Evolutionary conservation across 2,888 invertebrate genomes (phyloP), one percentile per base, ranked within the genome.

Genomic region (Apoda limacodes): DNA sequence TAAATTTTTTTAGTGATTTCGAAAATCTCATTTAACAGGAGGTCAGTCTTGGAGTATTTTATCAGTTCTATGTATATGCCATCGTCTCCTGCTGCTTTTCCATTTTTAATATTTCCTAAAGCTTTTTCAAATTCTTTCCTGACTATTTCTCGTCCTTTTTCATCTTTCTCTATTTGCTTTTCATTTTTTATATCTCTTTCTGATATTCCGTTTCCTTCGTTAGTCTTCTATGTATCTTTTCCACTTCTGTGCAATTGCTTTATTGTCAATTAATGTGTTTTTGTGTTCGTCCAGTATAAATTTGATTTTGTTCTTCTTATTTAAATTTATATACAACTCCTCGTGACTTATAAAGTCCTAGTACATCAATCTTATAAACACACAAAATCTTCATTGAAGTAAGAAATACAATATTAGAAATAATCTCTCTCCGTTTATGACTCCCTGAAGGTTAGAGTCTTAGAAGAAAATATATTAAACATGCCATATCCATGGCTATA

Each of bases 1-100:
- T 13, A 23, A 9, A 17, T 19, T 5, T 11, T 3, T 9, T 24
- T 5, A 4, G 24, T 24, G 4, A 24, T 3, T 4, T 24, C 24
- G n/a, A 24, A 24, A 5, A 24, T 5, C 13, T 10, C 11, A 5
- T 24, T 6, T 9, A 24, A 13, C 10, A 24, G 4, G 6, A n/a
- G 11, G 4, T 5, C 10, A 10, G 7, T 9, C 4, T 4, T 11
- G 5, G 24, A 12, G 20, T 19, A 11, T 17, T 9, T 19, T 7
- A 32, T 28, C 13, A 32, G 4, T 24, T 32, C 28, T 4, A 24
- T 32, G 9, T 23, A 22, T 2, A 27, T 28, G 9, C 17, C 9
- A 13, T 32, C 28, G 5, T 28, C 21, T 20, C 28, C 28, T 20
- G 28, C 28, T 20, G 28, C 28, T 28, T 32, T 32, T 2, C 32